Evolutionary conservation across 2,797 vertebrate genomes (phyloP).

Genomic region (Adelosebastes latens): DNA sequence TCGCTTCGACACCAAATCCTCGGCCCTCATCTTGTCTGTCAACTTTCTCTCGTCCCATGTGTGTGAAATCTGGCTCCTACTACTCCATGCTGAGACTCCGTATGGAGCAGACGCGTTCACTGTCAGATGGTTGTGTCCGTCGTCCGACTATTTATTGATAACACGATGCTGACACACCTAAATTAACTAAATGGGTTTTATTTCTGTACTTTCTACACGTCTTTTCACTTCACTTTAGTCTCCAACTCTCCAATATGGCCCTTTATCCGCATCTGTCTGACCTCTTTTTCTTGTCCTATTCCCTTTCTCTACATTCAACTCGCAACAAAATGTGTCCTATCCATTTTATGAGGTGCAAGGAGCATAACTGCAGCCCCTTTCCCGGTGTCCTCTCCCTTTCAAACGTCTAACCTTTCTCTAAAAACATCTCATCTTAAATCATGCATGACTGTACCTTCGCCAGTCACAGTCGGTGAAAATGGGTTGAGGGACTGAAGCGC

Average conservation of each 20-base stretch:
- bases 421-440: conserved; percentile 63
- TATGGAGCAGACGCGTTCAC: no score
- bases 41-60: no score
- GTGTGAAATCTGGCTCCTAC: no score
- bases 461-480: conserved; percentile 31
- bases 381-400: conserved; percentile 17
- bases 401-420: conserved; percentile 46
- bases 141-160: no score
- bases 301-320: conserved; percentile 20
- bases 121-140: no score
- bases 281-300: conserved; percentile 29
- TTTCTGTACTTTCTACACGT: background rate
- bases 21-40: no score
- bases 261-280: background rate
- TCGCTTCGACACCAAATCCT: no score
- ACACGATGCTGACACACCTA: background rate
- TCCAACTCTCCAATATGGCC: conserved; percentile 1
- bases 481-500: conserved; percentile 31
- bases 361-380: conserved; percentile 13
- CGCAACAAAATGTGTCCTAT: conserved; percentile 21
- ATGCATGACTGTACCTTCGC: conserved; percentile 62
- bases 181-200: accelerated
- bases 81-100: no score
- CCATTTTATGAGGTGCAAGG: conserved; percentile 29
- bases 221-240: conserved; percentile 6